Evolutionary conservation across 1,140 invertebrate species (phyloP).

Genomic region (Drosophila athabasca): DNA sequence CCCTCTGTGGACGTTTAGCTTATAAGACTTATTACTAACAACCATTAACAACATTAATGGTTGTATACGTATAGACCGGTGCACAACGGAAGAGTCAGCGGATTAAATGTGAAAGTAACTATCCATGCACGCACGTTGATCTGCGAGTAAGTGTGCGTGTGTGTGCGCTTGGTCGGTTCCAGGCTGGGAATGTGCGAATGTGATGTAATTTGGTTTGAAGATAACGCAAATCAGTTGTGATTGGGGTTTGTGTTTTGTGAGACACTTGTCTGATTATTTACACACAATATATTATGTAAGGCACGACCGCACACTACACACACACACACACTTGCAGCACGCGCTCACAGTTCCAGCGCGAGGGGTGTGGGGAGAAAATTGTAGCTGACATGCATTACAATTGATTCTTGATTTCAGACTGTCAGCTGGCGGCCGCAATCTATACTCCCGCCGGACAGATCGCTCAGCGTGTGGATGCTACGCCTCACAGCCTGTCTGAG

Average conservation of each 20-base stretch:
- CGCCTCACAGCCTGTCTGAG: no score
- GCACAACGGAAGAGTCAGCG: no score
- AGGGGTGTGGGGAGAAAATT: constrained; percentile 29
- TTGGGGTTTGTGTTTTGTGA: not conserved
- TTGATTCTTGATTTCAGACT: not conserved
- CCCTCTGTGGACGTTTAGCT: no score
- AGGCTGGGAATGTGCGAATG: constrained; percentile 45
- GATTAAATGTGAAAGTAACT: no score
- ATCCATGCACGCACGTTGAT: no score
- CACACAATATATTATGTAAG: constrained; percentile 40
- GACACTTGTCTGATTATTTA: constrained; percentile 9
- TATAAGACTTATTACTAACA: no score
- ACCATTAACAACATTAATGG: no score
- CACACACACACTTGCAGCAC: not conserved
- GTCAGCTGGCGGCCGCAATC: not conserved
- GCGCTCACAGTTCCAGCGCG: not conserved
- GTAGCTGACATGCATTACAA: not conserved
- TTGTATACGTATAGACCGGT: no score
- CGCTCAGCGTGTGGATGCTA: no score
- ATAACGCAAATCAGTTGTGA: constrained; percentile 35
- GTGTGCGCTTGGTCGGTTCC: constrained; percentile 9
- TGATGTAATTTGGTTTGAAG: constrained; percentile 60
- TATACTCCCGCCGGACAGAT: no score
- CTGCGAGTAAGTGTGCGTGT: constrained; percentile 7
- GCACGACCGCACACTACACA: constrained; percentile 5